A percentile compares a stretch with the other conserved stretches of the same genome.
Conservation (phyloP, 2,797 vertebrate genomes). For the Buphagus erythrorhynchus region DNA sequence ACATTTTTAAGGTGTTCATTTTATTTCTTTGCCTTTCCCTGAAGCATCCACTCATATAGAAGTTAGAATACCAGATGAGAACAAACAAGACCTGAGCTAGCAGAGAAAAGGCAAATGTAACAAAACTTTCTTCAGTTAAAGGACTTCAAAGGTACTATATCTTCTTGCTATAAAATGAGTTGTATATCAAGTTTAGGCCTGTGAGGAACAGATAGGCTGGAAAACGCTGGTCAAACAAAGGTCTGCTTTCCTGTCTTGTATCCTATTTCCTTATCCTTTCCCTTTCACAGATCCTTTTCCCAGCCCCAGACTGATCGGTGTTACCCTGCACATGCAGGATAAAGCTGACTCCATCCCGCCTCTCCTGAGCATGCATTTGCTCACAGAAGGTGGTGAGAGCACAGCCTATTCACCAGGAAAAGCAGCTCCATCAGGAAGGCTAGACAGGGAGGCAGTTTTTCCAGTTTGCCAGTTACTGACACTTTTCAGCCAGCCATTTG, state of each 20-base stretch:
- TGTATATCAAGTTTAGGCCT: neutral
- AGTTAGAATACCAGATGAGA: neutral
- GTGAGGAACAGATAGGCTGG: neutral
- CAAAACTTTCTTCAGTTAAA: neutral
- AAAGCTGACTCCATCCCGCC: neutral
- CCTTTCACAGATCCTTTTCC: neutral
- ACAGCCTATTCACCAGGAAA: neutral
- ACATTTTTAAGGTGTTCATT: neutral
- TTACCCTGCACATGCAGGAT: neutral
- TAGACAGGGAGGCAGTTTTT: neutral
- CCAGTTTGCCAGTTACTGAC: neutral
- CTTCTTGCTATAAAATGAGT: neutral
- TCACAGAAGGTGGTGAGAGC: neutral
- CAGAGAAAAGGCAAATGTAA: neutral
- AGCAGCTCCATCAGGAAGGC: neutral
- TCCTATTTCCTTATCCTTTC: neutral
- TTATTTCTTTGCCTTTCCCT: neutral
- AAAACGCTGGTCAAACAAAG: neutral
- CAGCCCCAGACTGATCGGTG: neutral
- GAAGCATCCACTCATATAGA: neutral
- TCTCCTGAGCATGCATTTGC: neutral
- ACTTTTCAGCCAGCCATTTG: neutral
- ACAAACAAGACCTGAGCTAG: neutral
- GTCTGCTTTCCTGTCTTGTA: neutral
- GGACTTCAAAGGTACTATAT: neutral